These are phyloP conservation scores for Capitella teleta DNA, from an alignment of 1,140 invertebrate species.

Conservation along the genomic window DNA sequence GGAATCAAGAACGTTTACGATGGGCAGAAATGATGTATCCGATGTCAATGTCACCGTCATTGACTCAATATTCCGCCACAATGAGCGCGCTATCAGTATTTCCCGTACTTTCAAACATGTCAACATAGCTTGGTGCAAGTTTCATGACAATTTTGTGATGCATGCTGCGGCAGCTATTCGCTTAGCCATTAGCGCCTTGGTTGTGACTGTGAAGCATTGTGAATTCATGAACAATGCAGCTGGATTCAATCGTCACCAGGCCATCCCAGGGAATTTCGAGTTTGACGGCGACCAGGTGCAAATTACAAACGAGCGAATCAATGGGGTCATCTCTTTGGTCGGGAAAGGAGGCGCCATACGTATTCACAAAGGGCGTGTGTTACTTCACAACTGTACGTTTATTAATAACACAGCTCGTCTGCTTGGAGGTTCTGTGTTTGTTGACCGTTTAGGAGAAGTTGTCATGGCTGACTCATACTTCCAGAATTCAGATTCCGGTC, in stretches of 20 bases:
- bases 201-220: too few species aligned
- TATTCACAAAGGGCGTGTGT: background rate
- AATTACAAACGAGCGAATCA: background rate
- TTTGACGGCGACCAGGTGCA: background rate
- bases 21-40: background rate
- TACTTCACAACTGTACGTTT: background rate
- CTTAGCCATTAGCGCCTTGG: background rate
- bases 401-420: background rate
- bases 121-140: background rate
- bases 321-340: slow-evolving; percentile 5
- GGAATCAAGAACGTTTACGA: background rate
- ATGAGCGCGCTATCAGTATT: background rate
- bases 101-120: background rate
- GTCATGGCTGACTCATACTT: background rate
- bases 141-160: background rate
- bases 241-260: background rate
- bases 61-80: background rate
- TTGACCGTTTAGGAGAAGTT: background rate
- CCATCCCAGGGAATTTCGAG: background rate
- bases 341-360: slow-evolving; percentile 4
- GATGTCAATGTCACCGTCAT: background rate
- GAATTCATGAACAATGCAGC: background rate
- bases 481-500: background rate
- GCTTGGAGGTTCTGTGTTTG: slow-evolving; percentile 4
- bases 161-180: background rate